Evolutionary conservation across 2,113 vertebrate species (phyloP).

Genomic region (Microtus montanus): DNA sequence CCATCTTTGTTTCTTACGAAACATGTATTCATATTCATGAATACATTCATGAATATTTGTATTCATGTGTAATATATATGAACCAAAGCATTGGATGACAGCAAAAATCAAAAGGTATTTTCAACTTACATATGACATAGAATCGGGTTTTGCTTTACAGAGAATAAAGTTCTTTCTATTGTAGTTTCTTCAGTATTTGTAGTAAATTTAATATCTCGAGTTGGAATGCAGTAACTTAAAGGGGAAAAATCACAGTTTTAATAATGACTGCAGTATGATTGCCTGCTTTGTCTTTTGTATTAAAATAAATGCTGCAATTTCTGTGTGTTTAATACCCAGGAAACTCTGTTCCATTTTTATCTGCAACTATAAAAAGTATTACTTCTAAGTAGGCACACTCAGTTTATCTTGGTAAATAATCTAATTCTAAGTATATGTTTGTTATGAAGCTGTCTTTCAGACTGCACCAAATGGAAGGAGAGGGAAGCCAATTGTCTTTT

Average conservation of each 20-base stretch:
- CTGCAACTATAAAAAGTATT: constrained; percentile 66
- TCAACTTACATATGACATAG: neutral
- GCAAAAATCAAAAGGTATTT: constrained; percentile 40
- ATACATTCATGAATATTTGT: neutral
- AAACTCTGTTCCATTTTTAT: constrained; percentile 58
- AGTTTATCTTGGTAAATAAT: constrained; percentile 76
- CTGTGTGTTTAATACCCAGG: constrained; percentile 45
- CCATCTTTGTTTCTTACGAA: constrained; percentile 41
- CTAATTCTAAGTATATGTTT: constrained; percentile 74
- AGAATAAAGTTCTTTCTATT: constrained; percentile 23
- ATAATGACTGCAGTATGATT: constrained; percentile 61
- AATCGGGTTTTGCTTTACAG: constrained; percentile 11
- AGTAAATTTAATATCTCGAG: constrained; percentile 39
- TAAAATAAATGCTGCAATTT: constrained; percentile 65
- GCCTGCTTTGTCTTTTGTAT: constrained; percentile 58
- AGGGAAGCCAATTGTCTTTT: constrained; percentile 77
- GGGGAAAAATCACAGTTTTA: constrained; percentile 64
- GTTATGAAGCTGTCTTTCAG: constrained; percentile 75
- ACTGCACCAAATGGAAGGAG: constrained; percentile 74
- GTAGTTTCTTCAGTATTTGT: neutral
- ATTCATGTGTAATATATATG: neutral
- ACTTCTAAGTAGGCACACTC: constrained; percentile 53
- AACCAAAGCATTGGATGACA: neutral
- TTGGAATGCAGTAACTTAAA: constrained; percentile 58
- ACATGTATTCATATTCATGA: neutral